Percentiles rank a stretch among this genome's conserved stretches.
Conservation (phyloP, 2,888 invertebrate genomes). For the Erpobdella octoculata region DNA sequence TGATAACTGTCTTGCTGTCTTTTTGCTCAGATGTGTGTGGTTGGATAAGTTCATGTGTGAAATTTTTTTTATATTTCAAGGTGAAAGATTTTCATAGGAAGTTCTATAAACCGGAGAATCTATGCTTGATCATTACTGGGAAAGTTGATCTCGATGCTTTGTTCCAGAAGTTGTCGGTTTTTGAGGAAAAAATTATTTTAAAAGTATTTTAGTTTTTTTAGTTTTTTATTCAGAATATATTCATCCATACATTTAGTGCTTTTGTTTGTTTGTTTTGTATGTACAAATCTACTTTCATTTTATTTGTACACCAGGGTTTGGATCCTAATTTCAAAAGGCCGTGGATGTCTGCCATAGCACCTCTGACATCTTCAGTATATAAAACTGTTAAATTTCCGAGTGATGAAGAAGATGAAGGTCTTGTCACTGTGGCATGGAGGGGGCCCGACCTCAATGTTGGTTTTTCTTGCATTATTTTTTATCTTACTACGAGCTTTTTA, state of each 20-base stretch:
- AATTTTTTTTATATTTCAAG: no score
- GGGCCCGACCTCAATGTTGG: slow-evolving; percentile 58
- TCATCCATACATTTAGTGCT: neutral
- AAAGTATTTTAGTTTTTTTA: slow-evolving; percentile 28
- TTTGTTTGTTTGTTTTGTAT: neutral
- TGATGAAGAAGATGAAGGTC: slow-evolving; percentile 66
- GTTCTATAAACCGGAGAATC: slow-evolving; percentile 80
- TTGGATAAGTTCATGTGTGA: neutral
- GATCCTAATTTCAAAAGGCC: slow-evolving; percentile 61
- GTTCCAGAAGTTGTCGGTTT: slow-evolving; percentile 63
- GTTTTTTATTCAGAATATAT: neutral
- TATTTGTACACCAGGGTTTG: neutral
- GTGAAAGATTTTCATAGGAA: slow-evolving; percentile 71
- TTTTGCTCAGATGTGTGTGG: neutral
- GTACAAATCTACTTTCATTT: neutral
- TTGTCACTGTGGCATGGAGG: slow-evolving; percentile 70
- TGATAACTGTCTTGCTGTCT: neutral
- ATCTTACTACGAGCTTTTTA: neutral
- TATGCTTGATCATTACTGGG: slow-evolving; percentile 74
- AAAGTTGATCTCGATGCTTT: slow-evolving; percentile 65
- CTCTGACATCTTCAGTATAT: slow-evolving; percentile 57
- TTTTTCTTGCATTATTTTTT: neutral
- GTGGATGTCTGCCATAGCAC: slow-evolving; percentile 67
- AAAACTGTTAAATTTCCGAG: slow-evolving; percentile 65
- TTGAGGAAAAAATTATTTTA: slow-evolving; percentile 62